Evolutionary conservation across 92 coral and sea anemone species (phyloP).

Genomic region (Paramuricea clavata): DNA sequence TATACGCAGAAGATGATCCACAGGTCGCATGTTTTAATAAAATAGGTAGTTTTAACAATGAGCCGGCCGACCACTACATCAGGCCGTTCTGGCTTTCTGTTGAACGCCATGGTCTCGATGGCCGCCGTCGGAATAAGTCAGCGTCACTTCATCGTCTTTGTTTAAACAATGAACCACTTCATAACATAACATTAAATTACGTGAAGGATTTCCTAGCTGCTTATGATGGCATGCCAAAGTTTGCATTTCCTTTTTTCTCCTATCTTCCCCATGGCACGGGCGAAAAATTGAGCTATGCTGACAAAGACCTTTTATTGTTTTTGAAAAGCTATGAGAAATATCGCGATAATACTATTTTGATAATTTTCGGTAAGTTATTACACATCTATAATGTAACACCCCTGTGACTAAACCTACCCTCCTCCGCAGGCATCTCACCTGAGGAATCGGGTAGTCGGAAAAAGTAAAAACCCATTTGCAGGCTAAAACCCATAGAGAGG

Average conservation of each 20-base stretch:
- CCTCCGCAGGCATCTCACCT: no score
- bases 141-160: constrained; percentile 69
- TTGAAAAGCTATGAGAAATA: constrained; percentile 62
- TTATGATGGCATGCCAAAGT: constrained; percentile 72
- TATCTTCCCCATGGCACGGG: constrained; percentile 84
- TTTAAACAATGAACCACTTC: constrained; percentile 71
- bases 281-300: constrained; percentile 81
- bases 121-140: constrained; percentile 59
- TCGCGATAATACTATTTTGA: constrained; percentile 71
- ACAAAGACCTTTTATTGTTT: constrained; percentile 74
- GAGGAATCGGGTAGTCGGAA: no score
- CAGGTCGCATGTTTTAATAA: constrained; percentile 72
- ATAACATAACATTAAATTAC: constrained; percentile 77
- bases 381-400: no score
- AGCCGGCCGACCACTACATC: constrained; percentile 79
- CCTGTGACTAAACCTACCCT: no score
- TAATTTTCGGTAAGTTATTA: constrained; percentile 74
- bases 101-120: constrained; percentile 68
- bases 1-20: constrained; percentile 84
- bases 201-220: constrained; percentile 67
- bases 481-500: no score
- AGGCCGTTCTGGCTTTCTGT: constrained; percentile 83
- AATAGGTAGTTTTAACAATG: constrained; percentile 56
- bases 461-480: no score
- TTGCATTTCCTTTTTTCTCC: constrained; percentile 79